Conservation (phyloP, 2,797 vertebrate species). For the Scolopax bukidnonensis region DNA sequence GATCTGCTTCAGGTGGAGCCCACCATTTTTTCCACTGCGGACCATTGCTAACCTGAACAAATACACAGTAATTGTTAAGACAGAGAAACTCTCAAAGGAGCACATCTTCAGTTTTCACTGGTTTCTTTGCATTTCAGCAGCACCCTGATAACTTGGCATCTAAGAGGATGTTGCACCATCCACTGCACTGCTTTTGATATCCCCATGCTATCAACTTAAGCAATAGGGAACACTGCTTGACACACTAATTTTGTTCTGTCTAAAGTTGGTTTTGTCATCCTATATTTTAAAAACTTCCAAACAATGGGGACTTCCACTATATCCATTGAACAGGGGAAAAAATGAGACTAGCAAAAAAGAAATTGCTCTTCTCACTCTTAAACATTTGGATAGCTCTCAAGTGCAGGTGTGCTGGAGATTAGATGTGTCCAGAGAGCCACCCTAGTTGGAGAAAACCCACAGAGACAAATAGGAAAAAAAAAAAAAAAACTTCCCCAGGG, state of each 20-base stretch:
- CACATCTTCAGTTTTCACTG: not conserved
- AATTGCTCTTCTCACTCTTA: not conserved
- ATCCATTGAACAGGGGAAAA: rapidly evolving
- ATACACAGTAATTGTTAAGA: not conserved
- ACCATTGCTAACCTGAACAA: constrained; percentile 72
- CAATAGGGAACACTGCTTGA: not conserved
- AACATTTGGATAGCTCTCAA: not conserved
- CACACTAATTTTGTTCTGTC: not conserved
- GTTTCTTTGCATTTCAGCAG: not conserved
- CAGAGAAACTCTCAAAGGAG: not conserved
- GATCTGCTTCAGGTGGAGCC: constrained; percentile 79
- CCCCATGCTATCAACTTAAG: not conserved
- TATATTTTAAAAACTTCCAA: not conserved
- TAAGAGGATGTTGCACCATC: not conserved
- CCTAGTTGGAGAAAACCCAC: not conserved
- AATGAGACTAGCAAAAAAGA: not conserved
- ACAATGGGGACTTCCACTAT: not conserved
- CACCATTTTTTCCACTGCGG: constrained; percentile 77
- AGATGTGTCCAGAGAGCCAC: not conserved
- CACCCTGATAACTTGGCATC: not conserved
- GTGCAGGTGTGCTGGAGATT: not conserved
- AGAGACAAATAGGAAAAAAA: not conserved
- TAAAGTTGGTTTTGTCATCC: not conserved
- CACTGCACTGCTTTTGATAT: not conserved
- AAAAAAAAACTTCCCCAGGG: not conserved